These are phyloP conservation scores for Phrynocephalus versicolor DNA, from an alignment of 2,113 vertebrate genomes.

Conservation along the genomic window DNA sequence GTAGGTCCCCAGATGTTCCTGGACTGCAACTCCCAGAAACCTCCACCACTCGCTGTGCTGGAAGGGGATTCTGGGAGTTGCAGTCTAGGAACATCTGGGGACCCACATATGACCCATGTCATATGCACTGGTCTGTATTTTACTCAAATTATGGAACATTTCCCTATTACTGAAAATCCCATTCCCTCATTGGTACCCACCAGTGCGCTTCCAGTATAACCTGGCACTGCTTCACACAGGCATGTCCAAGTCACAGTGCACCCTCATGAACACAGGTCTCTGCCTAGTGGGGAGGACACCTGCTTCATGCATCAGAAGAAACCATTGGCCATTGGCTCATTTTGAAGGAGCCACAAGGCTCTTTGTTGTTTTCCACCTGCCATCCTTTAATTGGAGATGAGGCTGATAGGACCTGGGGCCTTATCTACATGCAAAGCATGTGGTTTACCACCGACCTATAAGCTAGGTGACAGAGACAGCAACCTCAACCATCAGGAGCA, in stretches of 20 bases:
- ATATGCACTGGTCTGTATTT: no score
- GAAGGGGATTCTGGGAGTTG: no score
- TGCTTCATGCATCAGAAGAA: background rate
- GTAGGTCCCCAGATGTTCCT: no score
- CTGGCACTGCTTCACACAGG: no score
- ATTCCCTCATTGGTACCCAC: background rate
- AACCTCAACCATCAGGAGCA: background rate
- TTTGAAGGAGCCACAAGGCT: background rate
- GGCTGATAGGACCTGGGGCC: background rate
- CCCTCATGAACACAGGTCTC: no score
- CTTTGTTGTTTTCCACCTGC: conserved; percentile 3
- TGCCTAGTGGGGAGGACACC: background rate
- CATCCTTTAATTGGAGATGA: conserved; percentile 20
- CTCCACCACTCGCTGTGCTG: no score
- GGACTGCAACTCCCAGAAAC: no score
- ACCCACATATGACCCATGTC: no score
- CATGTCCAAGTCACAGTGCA: no score
- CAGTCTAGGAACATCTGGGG: no score
- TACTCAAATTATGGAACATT: no score
- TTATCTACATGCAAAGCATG: conserved; percentile 2
- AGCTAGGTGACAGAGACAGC: conserved; percentile 12
- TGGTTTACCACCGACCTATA: conserved; percentile 13
- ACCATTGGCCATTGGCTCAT: background rate
- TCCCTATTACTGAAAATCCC: no score
- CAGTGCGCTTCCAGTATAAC: background rate